Evolutionary conservation across 1,140 invertebrate genomes (phyloP).

Genomic region (Acromyrmex heyeri): DNA sequence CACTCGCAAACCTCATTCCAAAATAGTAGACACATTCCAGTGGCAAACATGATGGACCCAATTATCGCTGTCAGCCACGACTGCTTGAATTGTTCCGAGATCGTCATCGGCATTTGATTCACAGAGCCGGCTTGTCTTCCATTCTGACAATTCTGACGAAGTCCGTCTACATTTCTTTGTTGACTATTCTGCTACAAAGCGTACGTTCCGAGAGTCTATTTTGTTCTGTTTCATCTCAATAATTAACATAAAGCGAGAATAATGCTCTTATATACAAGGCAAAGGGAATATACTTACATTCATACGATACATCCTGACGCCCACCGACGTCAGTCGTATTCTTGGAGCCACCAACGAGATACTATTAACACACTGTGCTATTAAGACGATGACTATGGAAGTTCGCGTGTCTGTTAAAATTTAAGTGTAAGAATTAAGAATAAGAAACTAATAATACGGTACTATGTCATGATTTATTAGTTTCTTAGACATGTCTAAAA

Average conservation of each 20-base stretch:
- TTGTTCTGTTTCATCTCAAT: not conserved
- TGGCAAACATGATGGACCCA: conserved; percentile 87
- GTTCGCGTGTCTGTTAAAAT: no score
- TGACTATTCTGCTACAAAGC: conserved; percentile 79
- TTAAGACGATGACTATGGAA: no score
- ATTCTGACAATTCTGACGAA: conserved; percentile 73
- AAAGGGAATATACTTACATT: conserved; percentile 68
- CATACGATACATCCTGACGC: conserved; percentile 71
- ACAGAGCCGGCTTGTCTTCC: conserved; percentile 60
- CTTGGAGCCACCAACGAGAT: no score
- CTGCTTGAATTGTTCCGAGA: conserved; percentile 88
- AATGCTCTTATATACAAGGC: not conserved
- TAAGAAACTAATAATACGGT: no score
- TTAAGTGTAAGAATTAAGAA: no score
- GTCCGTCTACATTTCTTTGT: conserved; percentile 71
- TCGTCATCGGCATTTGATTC: conserved; percentile 77
- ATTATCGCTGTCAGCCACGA: conserved; percentile 89
- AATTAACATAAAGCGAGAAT: not conserved
- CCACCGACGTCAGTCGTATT: not conserved
- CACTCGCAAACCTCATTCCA: conserved; percentile 90
- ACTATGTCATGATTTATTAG: no score
- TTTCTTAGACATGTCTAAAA: no score
- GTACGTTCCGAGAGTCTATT: conserved; percentile 27
- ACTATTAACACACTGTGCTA: no score
- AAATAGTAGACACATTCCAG: conserved; percentile 89